A percentile compares a stretch with the other conserved stretches of the same genome.
Evolutionary conservation across 2,797 vertebrate genomes (phyloP).

Genomic region (Hydrolagus colliei): DNA sequence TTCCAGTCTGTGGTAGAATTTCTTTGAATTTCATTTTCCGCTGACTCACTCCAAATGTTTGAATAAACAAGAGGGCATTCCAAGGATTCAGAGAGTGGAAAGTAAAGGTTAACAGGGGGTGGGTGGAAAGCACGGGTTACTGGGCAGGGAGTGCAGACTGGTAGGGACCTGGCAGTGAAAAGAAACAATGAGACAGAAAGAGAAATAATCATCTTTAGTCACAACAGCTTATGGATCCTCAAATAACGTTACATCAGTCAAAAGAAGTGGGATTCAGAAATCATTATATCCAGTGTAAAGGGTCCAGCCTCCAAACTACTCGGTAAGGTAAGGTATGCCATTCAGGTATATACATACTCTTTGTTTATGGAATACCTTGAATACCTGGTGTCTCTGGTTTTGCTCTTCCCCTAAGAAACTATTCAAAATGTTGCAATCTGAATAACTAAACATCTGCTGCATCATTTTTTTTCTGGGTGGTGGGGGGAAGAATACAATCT

Average conservation of each 20-base stretch:
- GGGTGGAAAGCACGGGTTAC: background rate
- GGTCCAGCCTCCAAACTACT: no score
- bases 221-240: background rate
- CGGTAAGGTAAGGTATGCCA: no score
- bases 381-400: no score
- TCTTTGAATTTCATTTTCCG: conserved; percentile 39
- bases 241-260: background rate
- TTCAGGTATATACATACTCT: no score
- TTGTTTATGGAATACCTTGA: no score
- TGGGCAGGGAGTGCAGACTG: background rate
- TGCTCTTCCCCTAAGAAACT: no score
- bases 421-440: no score
- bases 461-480: no score
- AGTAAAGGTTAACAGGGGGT: conserved; percentile 29
- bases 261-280: background rate
- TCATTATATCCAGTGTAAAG: background rate
- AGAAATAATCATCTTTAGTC: background rate
- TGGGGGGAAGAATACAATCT: no score
- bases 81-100: conserved; percentile 48
- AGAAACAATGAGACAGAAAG: background rate
- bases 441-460: no score
- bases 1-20: conserved; percentile 8
- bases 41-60: conserved; percentile 47
- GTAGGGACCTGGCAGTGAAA: background rate
- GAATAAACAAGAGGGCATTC: conserved; percentile 53